phyloP scores from a whole-genome alignment of 2,113 vertebrate species.

The Beaufortia kweichowensis region DNA sequence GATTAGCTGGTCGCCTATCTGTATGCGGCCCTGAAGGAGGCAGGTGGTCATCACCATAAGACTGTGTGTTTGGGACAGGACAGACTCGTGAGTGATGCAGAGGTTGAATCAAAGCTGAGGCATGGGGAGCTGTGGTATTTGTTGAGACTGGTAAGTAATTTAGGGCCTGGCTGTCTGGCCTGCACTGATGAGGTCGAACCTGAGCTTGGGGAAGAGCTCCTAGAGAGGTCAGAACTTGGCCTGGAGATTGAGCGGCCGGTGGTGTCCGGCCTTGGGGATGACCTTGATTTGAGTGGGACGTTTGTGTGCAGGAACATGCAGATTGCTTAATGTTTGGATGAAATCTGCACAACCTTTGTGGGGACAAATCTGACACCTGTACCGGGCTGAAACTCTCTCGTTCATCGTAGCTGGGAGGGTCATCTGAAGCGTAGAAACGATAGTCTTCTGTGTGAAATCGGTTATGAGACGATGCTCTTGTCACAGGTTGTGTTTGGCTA shows the following conservation, averaged over 20 bases:
- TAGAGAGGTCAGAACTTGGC: slow-evolving; percentile 60
- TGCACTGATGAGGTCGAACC: slow-evolving; percentile 65
- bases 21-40: slow-evolving; percentile 60
- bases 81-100: slow-evolving; percentile 65
- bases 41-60: slow-evolving; percentile 62
- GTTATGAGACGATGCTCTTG: slow-evolving; percentile 46
- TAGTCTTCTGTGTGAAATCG: slow-evolving; percentile 57
- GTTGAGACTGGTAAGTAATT: slow-evolving; percentile 65
- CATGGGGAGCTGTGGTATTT: slow-evolving; percentile 64
- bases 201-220: slow-evolving; percentile 59
- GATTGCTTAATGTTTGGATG: slow-evolving; percentile 64
- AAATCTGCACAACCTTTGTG: slow-evolving; percentile 61
- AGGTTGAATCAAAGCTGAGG: slow-evolving; percentile 66
- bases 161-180: slow-evolving; percentile 65
- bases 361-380: slow-evolving; percentile 66
- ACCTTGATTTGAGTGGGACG: slow-evolving; percentile 62
- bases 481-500: slow-evolving; percentile 49
- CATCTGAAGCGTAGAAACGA: slow-evolving; percentile 72
- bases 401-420: slow-evolving; percentile 79
- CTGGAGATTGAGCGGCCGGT: slow-evolving; percentile 64
- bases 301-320: slow-evolving; percentile 68
- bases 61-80: slow-evolving; percentile 66
- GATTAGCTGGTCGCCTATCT: slow-evolving; percentile 65
- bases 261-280: slow-evolving; percentile 68
- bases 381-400: slow-evolving; percentile 77